Evolutionary conservation across 2,797 vertebrate species (phyloP).

Genomic region (Trichosurus vulpecula): DNA sequence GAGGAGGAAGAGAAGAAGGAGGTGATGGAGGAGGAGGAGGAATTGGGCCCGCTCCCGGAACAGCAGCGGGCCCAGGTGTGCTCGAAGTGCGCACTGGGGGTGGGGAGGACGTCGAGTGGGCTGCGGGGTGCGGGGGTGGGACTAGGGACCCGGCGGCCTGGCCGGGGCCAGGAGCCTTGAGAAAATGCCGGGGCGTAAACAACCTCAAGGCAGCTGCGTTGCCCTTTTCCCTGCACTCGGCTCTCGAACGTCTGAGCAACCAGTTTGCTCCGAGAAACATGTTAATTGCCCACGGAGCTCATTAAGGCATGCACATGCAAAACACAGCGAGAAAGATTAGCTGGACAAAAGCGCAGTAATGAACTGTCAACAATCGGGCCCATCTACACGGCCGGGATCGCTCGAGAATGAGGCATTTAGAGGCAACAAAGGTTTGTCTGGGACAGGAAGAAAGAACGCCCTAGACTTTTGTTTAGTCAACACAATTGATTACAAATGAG

Average conservation of each 20-base stretch:
- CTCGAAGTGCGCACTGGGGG: slow-evolving; percentile 7
- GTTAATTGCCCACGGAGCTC: slow-evolving; percentile 97
- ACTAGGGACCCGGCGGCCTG: slow-evolving; percentile 9
- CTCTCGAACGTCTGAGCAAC: slow-evolving; percentile 96
- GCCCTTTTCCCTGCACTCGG: slow-evolving; percentile 95
- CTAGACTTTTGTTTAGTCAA: slow-evolving; percentile 97
- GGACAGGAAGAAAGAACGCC: slow-evolving; percentile 98
- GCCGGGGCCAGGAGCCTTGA: slow-evolving; percentile 70
- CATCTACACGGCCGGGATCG: slow-evolving; percentile 94
- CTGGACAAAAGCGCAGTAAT: slow-evolving; percentile 94
- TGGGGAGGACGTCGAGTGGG: slow-evolving; percentile 23
- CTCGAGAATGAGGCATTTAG: slow-evolving; percentile 96
- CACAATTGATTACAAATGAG: slow-evolving; percentile 99
- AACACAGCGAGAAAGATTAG: slow-evolving; percentile 92
- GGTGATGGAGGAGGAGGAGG: neutral
- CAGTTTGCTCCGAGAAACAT: slow-evolving; percentile 95
- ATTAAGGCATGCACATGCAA: slow-evolving; percentile 94
- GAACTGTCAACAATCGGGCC: slow-evolving; percentile 97
- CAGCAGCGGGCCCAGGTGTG: slow-evolving; percentile 77
- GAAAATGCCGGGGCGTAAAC: slow-evolving; percentile 87
- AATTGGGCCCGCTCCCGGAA: neutral
- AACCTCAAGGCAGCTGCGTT: slow-evolving; percentile 91
- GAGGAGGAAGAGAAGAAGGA: too few species aligned
- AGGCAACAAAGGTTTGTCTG: slow-evolving; percentile 96
- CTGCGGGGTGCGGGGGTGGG: neutral